Base-by-base conservation (phyloP, 2,888 invertebrate genomes). In the Bedellia somnulentella region DNA sequence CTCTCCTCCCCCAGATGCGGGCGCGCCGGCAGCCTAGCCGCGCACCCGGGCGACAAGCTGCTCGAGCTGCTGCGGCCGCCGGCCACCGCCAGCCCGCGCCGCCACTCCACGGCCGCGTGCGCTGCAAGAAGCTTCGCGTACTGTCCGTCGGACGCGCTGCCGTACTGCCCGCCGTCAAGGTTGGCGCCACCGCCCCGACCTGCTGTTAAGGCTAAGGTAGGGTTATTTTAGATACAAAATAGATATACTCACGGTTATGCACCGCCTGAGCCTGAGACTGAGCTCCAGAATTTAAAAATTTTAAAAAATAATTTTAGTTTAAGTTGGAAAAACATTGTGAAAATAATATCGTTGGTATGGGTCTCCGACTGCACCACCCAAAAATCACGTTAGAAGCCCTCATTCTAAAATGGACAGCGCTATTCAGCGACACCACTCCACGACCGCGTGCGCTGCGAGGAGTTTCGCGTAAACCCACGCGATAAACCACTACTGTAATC, bases 31-130 rank as follows among this genome's bases (percentile, higher is more conserved):
- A 70, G 71, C 46, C 48, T 76, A 31, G 79, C 77, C 32, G 71
- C 70, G 37, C 68, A 68, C 34, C 71, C 76, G 36, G 73, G 76
- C 41, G 76, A 77, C 57, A 70, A 76, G 42, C 68, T 80, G 35
- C 63, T 80, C 49, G 78, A 80, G 43, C 58, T 77, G 38, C 66
- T 79, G 38, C 64, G 78, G 37, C 78, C 79, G 24, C 68, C 57
- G 40, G 42, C 44, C 2, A 42, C 44, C 2, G 68, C 64, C 21
- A 58, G 68, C 1, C 73, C 68, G n/a, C 64, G 78, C 29, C 61
- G 78, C 5, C 71, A 73, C 47, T 67, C 68, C 22, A 62, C 71
- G 1, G 68, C 70, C 2, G 64, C 60, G 22, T 59, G 61, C 43
- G 68, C 60, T 3, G 29, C 32, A 16, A 24, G 24, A 3, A 68